These are phyloP conservation scores for Corvus cornix DNA, from an alignment of 2,113 vertebrate genomes.

Conservation along the genomic window DNA sequence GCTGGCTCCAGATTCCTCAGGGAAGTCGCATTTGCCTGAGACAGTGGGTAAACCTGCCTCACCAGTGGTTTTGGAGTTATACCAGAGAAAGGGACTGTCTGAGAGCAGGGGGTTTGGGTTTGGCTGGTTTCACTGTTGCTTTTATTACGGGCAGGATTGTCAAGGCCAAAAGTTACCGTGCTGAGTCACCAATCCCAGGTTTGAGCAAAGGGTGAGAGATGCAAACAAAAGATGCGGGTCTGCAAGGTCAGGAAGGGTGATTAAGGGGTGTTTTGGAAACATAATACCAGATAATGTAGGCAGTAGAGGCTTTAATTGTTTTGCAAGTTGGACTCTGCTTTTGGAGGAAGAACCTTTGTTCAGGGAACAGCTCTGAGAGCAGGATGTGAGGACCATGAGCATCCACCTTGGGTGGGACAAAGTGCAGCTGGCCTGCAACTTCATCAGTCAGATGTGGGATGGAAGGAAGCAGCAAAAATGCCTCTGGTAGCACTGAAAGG, in stretches of 20 bases:
- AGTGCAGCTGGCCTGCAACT: neutral
- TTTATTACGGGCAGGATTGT: neutral
- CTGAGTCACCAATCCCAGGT: neutral
- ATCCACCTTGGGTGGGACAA: neutral
- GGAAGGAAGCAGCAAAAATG: neutral
- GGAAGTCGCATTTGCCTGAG: accelerated
- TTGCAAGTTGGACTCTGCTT: neutral
- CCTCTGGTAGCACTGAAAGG: neutral
- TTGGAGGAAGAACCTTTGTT: neutral
- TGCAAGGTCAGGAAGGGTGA: neutral
- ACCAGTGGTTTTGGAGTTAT: neutral
- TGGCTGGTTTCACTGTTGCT: neutral
- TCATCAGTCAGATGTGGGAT: neutral
- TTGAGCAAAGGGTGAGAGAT: neutral
- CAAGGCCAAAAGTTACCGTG: accelerated
- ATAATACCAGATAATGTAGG: neutral
- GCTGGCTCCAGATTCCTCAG: neutral
- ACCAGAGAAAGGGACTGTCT: neutral
- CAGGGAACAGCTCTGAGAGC: neutral
- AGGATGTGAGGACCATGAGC: neutral
- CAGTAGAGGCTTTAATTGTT: neutral
- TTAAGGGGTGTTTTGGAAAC: neutral
- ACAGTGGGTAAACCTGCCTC: accelerated
- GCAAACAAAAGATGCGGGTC: neutral
- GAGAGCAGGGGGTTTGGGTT: neutral